Conservation (phyloP, 2,888 invertebrate genomes). For the Camponotus fellah region DNA sequence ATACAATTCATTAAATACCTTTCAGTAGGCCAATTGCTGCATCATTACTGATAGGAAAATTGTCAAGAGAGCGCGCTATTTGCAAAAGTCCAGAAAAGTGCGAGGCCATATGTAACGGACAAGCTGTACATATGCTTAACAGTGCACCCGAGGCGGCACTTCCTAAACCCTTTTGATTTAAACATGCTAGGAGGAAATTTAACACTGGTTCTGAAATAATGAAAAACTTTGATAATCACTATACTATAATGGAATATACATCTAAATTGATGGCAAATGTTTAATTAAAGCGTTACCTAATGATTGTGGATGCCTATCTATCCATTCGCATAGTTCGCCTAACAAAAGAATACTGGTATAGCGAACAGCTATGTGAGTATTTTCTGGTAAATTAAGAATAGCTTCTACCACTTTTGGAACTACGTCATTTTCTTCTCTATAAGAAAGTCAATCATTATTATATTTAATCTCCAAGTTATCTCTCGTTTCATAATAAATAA, state of each 20-base stretch:
- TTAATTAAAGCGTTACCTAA: slow-evolving; percentile 86
- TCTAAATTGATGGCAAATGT: not conserved
- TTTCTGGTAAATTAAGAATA: slow-evolving; percentile 93
- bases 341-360: slow-evolving; percentile 95
- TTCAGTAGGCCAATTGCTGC: slow-evolving; percentile 92
- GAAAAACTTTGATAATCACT: slow-evolving; percentile 17
- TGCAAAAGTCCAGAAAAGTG: slow-evolving; percentile 92
- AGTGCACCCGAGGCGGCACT: slow-evolving; percentile 94
- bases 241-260: not conserved
- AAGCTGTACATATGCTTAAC: slow-evolving; percentile 94
- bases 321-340: slow-evolving; percentile 98
- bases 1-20: slow-evolving; percentile 85
- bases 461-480: not conserved
- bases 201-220: slow-evolving; percentile 90
- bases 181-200: slow-evolving; percentile 92
- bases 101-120: slow-evolving; percentile 92
- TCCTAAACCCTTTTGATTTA: slow-evolving; percentile 92
- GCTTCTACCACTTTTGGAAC: slow-evolving; percentile 98
- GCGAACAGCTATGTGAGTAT: slow-evolving; percentile 94
- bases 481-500: not conserved
- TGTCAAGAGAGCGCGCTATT: slow-evolving; percentile 91
- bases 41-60: slow-evolving; percentile 91
- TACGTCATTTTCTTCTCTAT: slow-evolving; percentile 95
- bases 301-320: slow-evolving; percentile 94
- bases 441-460: slow-evolving; percentile 56